These are phyloP conservation scores for Siniperca obscura DNA, from an alignment of 2,797 vertebrate species.

Conservation along the genomic window DNA sequence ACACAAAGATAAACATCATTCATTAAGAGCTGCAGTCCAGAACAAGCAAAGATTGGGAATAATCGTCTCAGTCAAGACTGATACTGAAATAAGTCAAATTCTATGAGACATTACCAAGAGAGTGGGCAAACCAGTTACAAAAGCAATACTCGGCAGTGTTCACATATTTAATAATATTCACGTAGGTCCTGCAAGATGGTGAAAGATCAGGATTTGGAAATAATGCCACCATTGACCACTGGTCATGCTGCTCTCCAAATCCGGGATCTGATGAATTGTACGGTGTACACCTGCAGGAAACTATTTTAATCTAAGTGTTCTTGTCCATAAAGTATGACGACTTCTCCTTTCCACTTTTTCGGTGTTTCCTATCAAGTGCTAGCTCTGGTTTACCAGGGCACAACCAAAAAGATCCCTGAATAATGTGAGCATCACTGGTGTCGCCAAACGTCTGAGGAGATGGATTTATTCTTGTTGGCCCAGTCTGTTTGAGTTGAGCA, in stretches of 20 bases:
- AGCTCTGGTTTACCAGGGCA: not conserved
- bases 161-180: conserved; percentile 32
- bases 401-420: conserved; percentile 49
- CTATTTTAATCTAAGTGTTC: not conserved
- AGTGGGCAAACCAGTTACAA: conserved; percentile 34
- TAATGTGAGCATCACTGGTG: conserved; percentile 21
- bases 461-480: conserved; percentile 15
- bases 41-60: conserved; percentile 25
- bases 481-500: conserved; percentile 12
- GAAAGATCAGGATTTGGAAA: conserved; percentile 8
- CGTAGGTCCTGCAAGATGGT: conserved; percentile 34
- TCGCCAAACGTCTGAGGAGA: conserved; percentile 14
- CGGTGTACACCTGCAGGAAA: not conserved
- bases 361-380: conserved; percentile 31
- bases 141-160: conserved; percentile 60
- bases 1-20: conserved; percentile 44
- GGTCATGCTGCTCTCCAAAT: conserved; percentile 1
- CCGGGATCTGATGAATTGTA: not conserved
- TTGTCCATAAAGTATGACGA: not conserved
- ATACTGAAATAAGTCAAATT: conserved; percentile 12
- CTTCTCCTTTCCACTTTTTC: not conserved
- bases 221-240: conserved; percentile 8
- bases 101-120: conserved; percentile 18
- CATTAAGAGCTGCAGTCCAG: conserved; percentile 54
- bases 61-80: conserved; percentile 17